Conservation (phyloP, 2,888 invertebrate genomes). For the Troides helena region DNA sequence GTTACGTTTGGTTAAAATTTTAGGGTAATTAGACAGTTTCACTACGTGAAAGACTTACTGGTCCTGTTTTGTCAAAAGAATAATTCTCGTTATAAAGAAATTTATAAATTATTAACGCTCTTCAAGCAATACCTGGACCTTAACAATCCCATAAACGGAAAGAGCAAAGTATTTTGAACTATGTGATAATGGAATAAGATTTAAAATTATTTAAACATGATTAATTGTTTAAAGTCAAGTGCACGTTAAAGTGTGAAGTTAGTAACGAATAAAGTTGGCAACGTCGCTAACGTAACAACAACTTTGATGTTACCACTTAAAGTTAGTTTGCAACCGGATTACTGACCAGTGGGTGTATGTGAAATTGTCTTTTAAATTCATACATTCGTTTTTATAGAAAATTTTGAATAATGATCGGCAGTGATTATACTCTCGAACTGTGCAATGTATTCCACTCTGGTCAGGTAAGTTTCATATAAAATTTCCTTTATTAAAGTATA, state of each 20-base stretch:
- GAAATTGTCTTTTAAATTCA: constrained; percentile 37
- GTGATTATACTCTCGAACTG: constrained; percentile 92
- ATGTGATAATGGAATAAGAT: constrained; percentile 12
- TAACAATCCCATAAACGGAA: constrained; percentile 1
- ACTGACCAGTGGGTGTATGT: constrained; percentile 47
- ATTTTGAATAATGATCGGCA: constrained; percentile 83
- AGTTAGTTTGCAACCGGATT: constrained; percentile 51
- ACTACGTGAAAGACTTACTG: too few relatives aligned
- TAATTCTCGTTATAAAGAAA: background rate
- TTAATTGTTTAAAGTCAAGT: constrained; percentile 43
- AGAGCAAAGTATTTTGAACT: constrained; percentile 27
- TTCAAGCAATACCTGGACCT: background rate
- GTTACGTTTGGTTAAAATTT: too few relatives aligned
- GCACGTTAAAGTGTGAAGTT: constrained; percentile 55
- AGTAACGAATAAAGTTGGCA: constrained; percentile 55
- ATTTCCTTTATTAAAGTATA: background rate
- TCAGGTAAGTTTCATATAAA: constrained; percentile 80
- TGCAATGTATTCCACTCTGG: constrained; percentile 94
- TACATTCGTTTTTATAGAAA: constrained; percentile 33
- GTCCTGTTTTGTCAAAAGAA: background rate
- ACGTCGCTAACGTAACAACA: constrained; percentile 52
- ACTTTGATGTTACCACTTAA: constrained; percentile 58
- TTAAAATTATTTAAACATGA: constrained; percentile 31
- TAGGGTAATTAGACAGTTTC: too few relatives aligned
- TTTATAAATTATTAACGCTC: background rate